Evolutionary conservation across 2,888 invertebrate species (phyloP).

Genomic region (Catocala sponsa): DNA sequence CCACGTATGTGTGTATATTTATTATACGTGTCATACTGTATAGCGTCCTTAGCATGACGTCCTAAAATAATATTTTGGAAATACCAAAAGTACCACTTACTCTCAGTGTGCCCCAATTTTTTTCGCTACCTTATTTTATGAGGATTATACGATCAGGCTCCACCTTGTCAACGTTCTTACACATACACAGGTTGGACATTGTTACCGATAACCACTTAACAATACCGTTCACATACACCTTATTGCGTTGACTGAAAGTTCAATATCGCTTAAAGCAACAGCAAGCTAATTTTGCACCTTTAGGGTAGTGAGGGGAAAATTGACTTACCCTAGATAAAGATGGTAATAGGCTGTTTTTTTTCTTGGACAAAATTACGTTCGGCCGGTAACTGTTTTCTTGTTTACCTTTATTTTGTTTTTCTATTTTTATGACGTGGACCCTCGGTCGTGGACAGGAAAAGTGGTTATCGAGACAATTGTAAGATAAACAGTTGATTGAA

Average conservation of each 20-base stretch:
- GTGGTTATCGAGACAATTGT: conserved; percentile 45
- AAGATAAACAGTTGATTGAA: conserved; percentile 34
- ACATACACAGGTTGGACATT: conserved; percentile 82
- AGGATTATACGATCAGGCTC: conserved; percentile 85
- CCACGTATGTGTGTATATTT: too few species aligned
- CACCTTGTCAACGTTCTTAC: conserved; percentile 86
- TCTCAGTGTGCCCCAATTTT: conserved; percentile 66
- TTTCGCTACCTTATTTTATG: conserved; percentile 85
- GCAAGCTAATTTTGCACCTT: conserved; percentile 40
- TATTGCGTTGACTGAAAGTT: conserved; percentile 46
- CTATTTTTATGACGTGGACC: conserved; percentile 55
- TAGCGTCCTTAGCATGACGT: too few species aligned
- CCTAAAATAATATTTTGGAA: neutral
- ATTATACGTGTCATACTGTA: too few species aligned
- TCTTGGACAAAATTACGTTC: conserved; percentile 75
- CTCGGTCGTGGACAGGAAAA: conserved; percentile 32
- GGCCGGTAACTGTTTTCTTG: conserved; percentile 78
- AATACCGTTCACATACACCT: conserved; percentile 23
- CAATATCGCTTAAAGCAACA: conserved; percentile 31
- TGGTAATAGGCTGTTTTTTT: conserved; percentile 83
- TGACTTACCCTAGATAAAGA: conserved; percentile 86
- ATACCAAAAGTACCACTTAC: conserved; percentile 17
- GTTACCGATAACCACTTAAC: conserved; percentile 57
- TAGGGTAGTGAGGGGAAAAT: conserved; percentile 78
- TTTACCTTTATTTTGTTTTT: conserved; percentile 81